These are phyloP conservation scores for Montipora capricornis DNA, from an alignment of 64 coral and sea anemone species.

Conservation along the genomic window DNA sequence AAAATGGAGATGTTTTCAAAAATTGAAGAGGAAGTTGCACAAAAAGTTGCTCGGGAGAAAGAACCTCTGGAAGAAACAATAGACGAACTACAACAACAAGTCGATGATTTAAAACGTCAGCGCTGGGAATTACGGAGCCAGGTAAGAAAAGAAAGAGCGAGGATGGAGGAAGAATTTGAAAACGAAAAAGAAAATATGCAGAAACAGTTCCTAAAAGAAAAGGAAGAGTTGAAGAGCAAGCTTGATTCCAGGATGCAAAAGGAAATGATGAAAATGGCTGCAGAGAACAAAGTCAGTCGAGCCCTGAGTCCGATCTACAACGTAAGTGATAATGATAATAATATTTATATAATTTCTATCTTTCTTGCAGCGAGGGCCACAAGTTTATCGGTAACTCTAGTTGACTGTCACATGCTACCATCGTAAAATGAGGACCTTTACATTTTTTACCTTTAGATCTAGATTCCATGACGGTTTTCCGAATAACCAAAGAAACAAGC, in stretches of 20 bases:
- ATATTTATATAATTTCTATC: background rate
- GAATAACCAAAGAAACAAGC: background rate
- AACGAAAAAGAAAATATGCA: constrained; percentile 80
- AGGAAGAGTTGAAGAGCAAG: constrained; percentile 79
- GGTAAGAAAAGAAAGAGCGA: constrained; percentile 74
- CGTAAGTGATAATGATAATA: constrained; percentile 27
- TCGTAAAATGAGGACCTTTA: too few relatives aligned
- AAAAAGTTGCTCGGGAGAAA: constrained; percentile 79
- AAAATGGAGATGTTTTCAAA: constrained; percentile 87
- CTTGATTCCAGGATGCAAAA: constrained; percentile 76
- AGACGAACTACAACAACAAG: constrained; percentile 72
- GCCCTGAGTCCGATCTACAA: constrained; percentile 71
- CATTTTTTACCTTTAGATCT: too few relatives aligned
- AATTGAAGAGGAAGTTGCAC: constrained; percentile 80
- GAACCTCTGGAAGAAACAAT: constrained; percentile 82
- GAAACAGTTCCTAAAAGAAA: constrained; percentile 74
- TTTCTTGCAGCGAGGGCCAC: too few relatives aligned
- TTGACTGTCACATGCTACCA: too few relatives aligned
- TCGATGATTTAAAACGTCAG: constrained; percentile 84
- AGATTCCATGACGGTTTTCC: too few relatives aligned
- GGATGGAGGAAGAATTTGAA: constrained; percentile 83
- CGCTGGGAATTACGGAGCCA: constrained; percentile 86
- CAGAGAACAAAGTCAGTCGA: constrained; percentile 65
- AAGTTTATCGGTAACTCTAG: too few relatives aligned
- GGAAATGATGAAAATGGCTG: constrained; percentile 59